Evolutionary conservation across 2,113 vertebrate species (phyloP), one percentile per base, ranked within the genome.

Genomic region (Anguilla japonica): DNA sequence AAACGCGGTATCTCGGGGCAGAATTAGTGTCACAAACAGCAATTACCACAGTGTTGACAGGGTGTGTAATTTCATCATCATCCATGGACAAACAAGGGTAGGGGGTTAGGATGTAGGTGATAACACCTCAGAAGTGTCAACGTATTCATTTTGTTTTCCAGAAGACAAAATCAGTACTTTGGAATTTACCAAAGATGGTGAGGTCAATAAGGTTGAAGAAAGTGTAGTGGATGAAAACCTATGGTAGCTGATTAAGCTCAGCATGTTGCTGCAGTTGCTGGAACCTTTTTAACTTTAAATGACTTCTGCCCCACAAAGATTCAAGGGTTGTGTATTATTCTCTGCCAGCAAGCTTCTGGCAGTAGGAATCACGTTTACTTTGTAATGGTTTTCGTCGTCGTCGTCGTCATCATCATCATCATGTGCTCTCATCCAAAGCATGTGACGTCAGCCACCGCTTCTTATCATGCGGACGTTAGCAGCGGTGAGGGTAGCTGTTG

Each of bases 181-280:
- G 34, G 34, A 34, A 34, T 99, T 99, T 91, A 98, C 43, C 43
- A 46, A 46, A 46, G 43, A 46, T 46, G 43, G 43, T 46, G 43
- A 46, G 4, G 43, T 46, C 43, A 46, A 46, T 46, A 2, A 9
- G 43, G 43, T 9, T 99, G 95, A 98, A 99, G 91, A 97, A 98
- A 95, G 99, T 99, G 98, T 97, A 97, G 93, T 98, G 98, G 50
- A 99, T 99, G 98, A 98, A 99, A 96, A 97, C 95, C 34, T 34
- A 34, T 1, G 1, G 11, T 97, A 98, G 91, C 94, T 99, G 90
- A 96, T 98, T 88, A 98, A 99, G 41, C 96, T 99, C 91, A 97
- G 98, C 87, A 95, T 96, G 34, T 96, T 99, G 93, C 97, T 99
- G 89, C 94, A 97, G 39, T 96, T 99, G 84, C 92, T 99, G 92